Base-by-base conservation (phyloP, 2,797 vertebrate species). In the Kryptopterus vitreolus region DNA sequence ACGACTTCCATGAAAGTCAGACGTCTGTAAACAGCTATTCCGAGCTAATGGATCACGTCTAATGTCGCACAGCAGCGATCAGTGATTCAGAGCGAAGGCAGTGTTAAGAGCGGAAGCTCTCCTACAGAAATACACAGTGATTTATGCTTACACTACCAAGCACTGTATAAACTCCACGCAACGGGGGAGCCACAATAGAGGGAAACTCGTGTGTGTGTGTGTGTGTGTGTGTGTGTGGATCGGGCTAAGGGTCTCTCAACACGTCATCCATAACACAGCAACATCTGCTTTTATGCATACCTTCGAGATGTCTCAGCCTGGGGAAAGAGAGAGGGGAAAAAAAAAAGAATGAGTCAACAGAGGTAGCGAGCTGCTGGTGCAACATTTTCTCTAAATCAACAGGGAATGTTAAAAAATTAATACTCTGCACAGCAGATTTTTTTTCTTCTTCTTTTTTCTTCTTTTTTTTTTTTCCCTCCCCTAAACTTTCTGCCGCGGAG, bases 341-440 rank as follows among this genome's bases (percentile, higher is more conserved):
- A 53, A 50, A 57, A 77, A 13, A 33, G 31, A 29, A 55, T 24
- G n/a, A 53, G 31, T 76, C 52, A 31, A 74, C 81, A 78, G 53
- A 66, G 38, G 76, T 38, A 43, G 61, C 3, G 11, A 35, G 53
- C 16, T 57, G 53, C 81, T 43, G 61, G 38, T 61, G 65, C 29
- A 31, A 55, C 22, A 55, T 74, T 78, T 82, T 59, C 76, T 68
- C 50, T 53, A 75, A 82, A 82, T 74, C 76, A 68, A 82, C 76
- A 78, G 62, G 38, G 71, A 75, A 31, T 70, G 50, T 78, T 78
- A 78, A 82, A 82, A 75, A 75, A 82, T 82, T 58, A 78, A 78
- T 78, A 78, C 70, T 59, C 57, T 33, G 61, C 70, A 74, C 24
- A 72, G 43, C 24, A 3, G 15, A 48, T 69, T 78, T 55, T 68